phyloP scores from a whole-genome alignment of 92 coral and sea anemone species.

The Siderastrea siderea region DNA sequence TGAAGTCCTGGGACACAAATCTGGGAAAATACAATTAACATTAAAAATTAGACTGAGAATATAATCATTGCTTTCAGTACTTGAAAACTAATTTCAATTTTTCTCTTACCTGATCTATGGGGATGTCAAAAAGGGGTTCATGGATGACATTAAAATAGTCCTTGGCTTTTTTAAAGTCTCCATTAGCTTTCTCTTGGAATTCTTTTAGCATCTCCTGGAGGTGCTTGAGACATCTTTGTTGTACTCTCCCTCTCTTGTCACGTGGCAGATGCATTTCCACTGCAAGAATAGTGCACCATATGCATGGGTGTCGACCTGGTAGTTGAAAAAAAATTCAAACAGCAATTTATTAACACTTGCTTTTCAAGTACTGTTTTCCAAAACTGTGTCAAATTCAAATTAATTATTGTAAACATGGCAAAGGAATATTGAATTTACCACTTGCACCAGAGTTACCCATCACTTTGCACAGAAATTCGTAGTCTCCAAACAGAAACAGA shows the following conservation, averaged over 20 bases:
- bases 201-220: neutral
- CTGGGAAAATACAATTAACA: neutral
- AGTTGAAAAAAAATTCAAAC: too few species aligned
- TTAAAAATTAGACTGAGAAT: neutral
- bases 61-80: too few species aligned
- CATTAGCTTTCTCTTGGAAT: conserved; percentile 16
- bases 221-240: conserved; percentile 1
- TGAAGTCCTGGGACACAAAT: conserved; percentile 30
- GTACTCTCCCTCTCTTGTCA: neutral
- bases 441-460: conserved; percentile 6
- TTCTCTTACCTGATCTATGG: conserved; percentile 24
- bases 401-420: too few species aligned
- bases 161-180: conserved; percentile 26
- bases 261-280: conserved; percentile 5
- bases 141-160: conserved; percentile 38
- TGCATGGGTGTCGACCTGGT: conserved; percentile 25
- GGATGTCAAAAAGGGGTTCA: conserved; percentile 36
- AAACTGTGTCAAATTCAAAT: too few species aligned
- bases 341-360: too few species aligned
- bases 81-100: neutral
- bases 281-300: conserved; percentile 24
- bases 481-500: neutral
- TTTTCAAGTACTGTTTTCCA: too few species aligned
- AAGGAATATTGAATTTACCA: neutral
- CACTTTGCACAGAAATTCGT: neutral